phyloP scores from a whole-genome alignment of 2,888 invertebrate genomes.

The Dolichopus griseipennis region DNA sequence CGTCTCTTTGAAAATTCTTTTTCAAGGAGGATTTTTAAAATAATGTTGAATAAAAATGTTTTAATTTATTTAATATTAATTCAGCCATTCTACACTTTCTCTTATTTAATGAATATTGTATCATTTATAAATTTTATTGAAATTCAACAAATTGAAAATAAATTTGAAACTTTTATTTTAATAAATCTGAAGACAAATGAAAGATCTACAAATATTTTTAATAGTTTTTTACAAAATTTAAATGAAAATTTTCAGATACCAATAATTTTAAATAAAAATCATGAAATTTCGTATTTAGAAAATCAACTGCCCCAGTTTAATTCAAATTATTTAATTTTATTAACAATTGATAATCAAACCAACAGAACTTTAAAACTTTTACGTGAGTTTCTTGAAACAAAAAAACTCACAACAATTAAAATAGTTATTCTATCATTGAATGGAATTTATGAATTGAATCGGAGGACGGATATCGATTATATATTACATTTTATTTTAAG shows the following conservation, averaged over 20 bases:
- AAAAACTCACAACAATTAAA: neutral
- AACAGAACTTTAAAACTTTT: neutral
- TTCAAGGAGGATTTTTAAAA: too few species aligned
- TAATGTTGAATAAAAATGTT: too few species aligned
- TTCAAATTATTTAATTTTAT: neutral
- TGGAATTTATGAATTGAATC: neutral
- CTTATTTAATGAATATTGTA: too few species aligned
- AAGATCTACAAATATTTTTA: neutral
- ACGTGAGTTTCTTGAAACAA: neutral
- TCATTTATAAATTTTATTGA: too few species aligned
- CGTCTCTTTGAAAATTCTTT: too few species aligned
- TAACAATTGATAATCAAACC: neutral
- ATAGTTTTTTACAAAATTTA: neutral
- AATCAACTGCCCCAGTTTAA: neutral
- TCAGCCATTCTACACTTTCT: too few species aligned
- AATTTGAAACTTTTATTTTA: neutral
- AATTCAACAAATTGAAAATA: neutral
- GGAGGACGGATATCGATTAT: neutral
- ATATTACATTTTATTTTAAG: neutral
- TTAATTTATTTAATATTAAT: too few species aligned
- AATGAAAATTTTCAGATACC: neutral
- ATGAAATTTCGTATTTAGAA: neutral
- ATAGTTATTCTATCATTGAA: neutral
- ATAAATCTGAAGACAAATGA: neutral
- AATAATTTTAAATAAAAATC: neutral